phyloP scores from a whole-genome alignment of 2,888 invertebrate species.

The Drosophila anomalata region DNA sequence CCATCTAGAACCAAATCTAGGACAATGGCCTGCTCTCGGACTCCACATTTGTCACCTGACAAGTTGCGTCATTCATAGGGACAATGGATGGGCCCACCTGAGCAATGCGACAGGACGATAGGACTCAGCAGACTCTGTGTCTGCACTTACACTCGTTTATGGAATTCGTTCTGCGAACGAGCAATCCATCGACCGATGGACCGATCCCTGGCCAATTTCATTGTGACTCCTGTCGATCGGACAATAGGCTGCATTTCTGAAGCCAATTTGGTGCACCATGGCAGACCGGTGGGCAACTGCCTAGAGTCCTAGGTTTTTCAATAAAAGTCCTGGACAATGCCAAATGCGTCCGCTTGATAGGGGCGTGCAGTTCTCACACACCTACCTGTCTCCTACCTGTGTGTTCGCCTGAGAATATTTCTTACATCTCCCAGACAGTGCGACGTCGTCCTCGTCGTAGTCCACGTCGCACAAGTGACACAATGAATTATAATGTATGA shows the following conservation, averaged over 20 bases:
- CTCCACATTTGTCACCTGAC: constrained; percentile 75
- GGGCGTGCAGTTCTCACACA: constrained; percentile 82
- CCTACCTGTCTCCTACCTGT: constrained; percentile 60
- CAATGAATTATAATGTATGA: constrained; percentile 63
- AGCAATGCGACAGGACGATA: constrained; percentile 59
- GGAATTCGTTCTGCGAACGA: constrained; percentile 62
- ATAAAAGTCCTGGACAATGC: constrained; percentile 68
- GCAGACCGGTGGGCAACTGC: constrained; percentile 53
- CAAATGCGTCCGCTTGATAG: constrained; percentile 80
- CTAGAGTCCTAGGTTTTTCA: constrained; percentile 14
- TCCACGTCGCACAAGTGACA: constrained; percentile 57
- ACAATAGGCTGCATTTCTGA: constrained; percentile 68
- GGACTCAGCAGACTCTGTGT: constrained; percentile 40
- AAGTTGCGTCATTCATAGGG: constrained; percentile 73
- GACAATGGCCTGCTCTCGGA: constrained; percentile 53
- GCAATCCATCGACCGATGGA: constrained; percentile 24
- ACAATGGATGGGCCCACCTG: constrained; percentile 71
- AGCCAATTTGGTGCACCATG: constrained; percentile 44
- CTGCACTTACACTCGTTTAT: constrained; percentile 44
- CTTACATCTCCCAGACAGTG: constrained; percentile 65
- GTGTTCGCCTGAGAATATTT: constrained; percentile 76
- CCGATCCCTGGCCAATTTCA: constrained; percentile 60
- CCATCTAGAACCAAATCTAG: constrained; percentile 26
- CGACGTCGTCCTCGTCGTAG: constrained; percentile 48
- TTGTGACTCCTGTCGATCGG: constrained; percentile 58